phyloP scores from a whole-genome alignment of 2,797 vertebrate genomes.

The Macroramphosus scolopax region DNA sequence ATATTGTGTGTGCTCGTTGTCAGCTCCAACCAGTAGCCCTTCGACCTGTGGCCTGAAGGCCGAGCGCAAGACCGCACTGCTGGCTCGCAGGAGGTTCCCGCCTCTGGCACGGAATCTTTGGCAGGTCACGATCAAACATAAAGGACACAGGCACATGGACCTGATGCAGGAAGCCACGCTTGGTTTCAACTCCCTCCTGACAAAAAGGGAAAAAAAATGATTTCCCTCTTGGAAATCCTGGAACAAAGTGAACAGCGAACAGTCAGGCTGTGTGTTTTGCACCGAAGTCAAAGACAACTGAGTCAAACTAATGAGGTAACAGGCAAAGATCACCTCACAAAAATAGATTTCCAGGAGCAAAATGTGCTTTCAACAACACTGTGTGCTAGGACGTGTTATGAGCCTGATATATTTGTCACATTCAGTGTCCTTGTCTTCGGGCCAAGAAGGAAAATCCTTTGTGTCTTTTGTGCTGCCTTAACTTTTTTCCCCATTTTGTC shows the following conservation, averaged over 20 bases:
- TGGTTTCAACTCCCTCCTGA: conserved; percentile 49
- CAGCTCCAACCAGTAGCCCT: conserved; percentile 49
- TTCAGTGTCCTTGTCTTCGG: conserved; percentile 51
- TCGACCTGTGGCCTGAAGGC: conserved; percentile 48
- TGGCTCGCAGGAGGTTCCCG: conserved; percentile 36
- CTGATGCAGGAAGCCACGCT: conserved; percentile 52
- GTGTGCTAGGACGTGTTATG: conserved; percentile 74
- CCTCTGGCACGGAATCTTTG: conserved; percentile 49
- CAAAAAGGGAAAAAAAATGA: conserved; percentile 28
- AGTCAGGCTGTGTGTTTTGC: conserved; percentile 22
- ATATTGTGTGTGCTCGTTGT: conserved; percentile 15
- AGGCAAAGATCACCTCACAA: conserved; percentile 40
- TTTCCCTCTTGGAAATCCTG: conserved; percentile 39
- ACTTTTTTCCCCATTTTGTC: conserved; percentile 76
- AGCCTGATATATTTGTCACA: conserved; percentile 81
- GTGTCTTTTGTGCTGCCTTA: conserved; percentile 79
- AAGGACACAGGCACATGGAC: conserved; percentile 57
- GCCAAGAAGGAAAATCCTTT: conserved; percentile 76
- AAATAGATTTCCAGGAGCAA: conserved; percentile 53
- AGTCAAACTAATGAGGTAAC: conserved; percentile 37
- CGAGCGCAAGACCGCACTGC: conserved; percentile 27
- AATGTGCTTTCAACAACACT: conserved; percentile 52
- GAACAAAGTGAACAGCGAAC: conserved; percentile 31
- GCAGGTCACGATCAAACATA: conserved; percentile 58
- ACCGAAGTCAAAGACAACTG: conserved; percentile 38